phyloP scores from a whole-genome alignment of 1,140 invertebrate genomes.

The Lepidurus arcticus region DNA sequence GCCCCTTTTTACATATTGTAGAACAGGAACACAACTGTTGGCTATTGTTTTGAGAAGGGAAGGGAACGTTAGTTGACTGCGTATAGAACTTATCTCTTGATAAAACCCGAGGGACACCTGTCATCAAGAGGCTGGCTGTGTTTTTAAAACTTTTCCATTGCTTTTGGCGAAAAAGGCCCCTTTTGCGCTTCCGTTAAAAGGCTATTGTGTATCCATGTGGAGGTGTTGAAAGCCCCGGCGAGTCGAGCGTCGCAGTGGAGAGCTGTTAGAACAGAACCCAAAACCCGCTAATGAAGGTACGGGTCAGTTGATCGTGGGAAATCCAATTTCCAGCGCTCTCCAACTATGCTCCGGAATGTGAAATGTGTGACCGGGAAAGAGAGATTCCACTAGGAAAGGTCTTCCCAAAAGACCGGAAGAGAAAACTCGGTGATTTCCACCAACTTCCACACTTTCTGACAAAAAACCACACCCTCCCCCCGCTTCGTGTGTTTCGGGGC shows the following conservation, averaged over 20 bases:
- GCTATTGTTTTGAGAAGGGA: not conserved
- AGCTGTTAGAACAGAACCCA: not conserved
- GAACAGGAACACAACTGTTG: not conserved
- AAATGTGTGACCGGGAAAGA: not conserved
- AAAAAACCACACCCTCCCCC: too few relatives aligned
- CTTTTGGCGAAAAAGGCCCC: not conserved
- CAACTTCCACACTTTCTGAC: not conserved
- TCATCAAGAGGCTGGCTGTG: not conserved
- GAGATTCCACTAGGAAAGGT: not conserved
- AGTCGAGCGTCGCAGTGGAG: not conserved
- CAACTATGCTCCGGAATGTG: not conserved
- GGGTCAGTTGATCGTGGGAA: slow-evolving; percentile 12
- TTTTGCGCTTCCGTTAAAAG: not conserved
- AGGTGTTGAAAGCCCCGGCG: not conserved
- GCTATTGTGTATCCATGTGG: not conserved
- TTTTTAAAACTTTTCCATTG: not conserved
- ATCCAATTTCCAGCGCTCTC: slow-evolving; percentile 9
- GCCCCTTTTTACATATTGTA: not conserved
- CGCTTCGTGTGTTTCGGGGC: too few relatives aligned
- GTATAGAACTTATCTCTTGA: not conserved
- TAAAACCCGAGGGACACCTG: not conserved
- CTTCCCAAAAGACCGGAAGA: not conserved
- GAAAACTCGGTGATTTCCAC: slow-evolving; percentile 15
- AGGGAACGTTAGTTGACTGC: too few relatives aligned
- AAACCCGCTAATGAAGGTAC: slow-evolving; percentile 11